These are phyloP conservation scores for Sitobion miscanthi DNA, from an alignment of 1,140 invertebrate genomes.

Conservation along the genomic window DNA sequence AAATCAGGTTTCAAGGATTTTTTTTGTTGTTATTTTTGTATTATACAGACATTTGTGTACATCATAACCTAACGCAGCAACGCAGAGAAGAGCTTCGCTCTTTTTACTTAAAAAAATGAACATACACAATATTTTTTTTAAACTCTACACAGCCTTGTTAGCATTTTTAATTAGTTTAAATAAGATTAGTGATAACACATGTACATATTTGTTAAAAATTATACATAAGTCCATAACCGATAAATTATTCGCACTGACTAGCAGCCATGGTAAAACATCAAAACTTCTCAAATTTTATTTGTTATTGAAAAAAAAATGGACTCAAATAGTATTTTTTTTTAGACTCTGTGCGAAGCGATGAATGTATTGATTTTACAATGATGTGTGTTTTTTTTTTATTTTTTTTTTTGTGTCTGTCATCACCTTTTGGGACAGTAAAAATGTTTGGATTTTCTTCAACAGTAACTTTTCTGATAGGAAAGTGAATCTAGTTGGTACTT, in stretches of 20 bases:
- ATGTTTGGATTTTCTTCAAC: no score
- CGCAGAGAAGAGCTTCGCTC: no score
- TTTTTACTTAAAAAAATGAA: background rate
- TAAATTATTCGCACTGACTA: background rate
- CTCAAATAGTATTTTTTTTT: background rate
- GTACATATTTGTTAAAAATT: background rate
- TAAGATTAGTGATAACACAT: background rate
- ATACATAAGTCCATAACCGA: background rate
- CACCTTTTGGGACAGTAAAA: no score
- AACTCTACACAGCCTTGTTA: no score
- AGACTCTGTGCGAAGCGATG: no score
- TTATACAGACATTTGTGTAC: no score
- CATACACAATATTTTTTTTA: background rate
- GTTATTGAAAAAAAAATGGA: background rate
- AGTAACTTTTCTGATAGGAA: no score
- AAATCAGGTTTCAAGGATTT: background rate
- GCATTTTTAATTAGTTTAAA: background rate
- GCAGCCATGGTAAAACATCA: background rate
- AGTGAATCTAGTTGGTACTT: no score
- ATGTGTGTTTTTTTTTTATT: no score
- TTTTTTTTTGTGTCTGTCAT: no score
- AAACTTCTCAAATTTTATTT: background rate
- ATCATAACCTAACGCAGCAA: no score
- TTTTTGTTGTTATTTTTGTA: background rate
- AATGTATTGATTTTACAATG: no score